These are phyloP conservation scores for Ammodytes marinus DNA, from an alignment of 2,113 vertebrate species.

Conservation along the genomic window DNA sequence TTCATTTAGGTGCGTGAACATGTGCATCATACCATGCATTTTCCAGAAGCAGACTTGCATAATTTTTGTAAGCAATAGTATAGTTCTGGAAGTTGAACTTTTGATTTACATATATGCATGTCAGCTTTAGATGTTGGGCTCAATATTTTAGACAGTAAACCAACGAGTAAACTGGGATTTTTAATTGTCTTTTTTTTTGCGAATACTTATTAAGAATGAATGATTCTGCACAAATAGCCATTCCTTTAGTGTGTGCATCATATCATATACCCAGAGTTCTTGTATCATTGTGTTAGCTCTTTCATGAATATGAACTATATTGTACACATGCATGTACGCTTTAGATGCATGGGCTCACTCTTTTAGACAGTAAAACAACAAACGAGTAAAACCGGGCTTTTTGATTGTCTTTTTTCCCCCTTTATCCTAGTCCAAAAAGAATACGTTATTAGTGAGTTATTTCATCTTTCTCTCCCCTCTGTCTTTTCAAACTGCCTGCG, in stretches of 20 bases:
- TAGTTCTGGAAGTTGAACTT: too few relatives aligned
- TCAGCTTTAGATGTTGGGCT: too few relatives aligned
- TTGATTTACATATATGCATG: too few relatives aligned
- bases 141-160: too few relatives aligned
- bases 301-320: not conserved
- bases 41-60: constrained; percentile 4
- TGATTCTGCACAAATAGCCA: too few relatives aligned
- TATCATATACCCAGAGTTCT: not conserved
- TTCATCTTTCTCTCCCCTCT: constrained; percentile 51
- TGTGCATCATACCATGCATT: not conserved
- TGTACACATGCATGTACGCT: constrained; percentile 1
- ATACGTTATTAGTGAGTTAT: constrained; percentile 37
- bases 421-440: constrained; percentile 4
- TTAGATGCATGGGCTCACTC: constrained; percentile 22
- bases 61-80: too few relatives aligned
- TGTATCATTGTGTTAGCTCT: constrained; percentile 11
- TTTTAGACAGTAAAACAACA: constrained; percentile 9
- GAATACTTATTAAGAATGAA: too few relatives aligned
- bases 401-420: constrained; percentile 22
- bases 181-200: too few relatives aligned
- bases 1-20: constrained; percentile 5
- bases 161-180: too few relatives aligned
- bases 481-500: constrained; percentile 46
- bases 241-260: too few relatives aligned
- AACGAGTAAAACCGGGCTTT: constrained; percentile 7